These are phyloP conservation scores for Melieria crassipennis DNA, from an alignment of 2,888 invertebrate species.

Conservation along the genomic window DNA sequence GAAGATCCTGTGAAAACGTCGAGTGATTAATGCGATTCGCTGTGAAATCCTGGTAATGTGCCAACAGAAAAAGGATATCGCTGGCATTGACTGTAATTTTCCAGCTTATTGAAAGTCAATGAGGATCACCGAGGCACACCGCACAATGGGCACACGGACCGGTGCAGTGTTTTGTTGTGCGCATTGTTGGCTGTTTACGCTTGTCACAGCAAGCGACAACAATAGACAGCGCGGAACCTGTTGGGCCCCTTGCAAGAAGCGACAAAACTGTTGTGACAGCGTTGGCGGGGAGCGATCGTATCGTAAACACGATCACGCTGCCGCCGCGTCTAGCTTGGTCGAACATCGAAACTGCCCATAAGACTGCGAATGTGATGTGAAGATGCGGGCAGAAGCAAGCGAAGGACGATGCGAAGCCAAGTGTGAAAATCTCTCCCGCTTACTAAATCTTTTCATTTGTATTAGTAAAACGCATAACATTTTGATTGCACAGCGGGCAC, in stretches of 20 bases:
- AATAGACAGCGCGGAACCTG: conserved; percentile 47
- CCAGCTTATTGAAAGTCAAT: conserved; percentile 36
- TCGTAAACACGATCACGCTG: conserved; percentile 18
- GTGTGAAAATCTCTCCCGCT: neutral
- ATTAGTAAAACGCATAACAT: conserved; percentile 37
- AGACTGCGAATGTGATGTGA: no score
- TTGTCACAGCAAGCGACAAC: conserved; percentile 33
- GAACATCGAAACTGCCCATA: no score
- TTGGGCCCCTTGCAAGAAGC: neutral
- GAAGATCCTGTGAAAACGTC: conserved; percentile 24
- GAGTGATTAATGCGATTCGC: conserved; percentile 48
- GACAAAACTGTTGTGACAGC: neutral
- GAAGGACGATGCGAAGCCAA: no score
- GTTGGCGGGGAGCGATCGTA: conserved; percentile 25
- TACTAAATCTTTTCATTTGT: conserved; percentile 9
- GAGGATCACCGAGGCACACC: conserved; percentile 34
- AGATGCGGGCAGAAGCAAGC: no score
- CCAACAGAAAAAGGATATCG: conserved; percentile 12
- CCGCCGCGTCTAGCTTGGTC: neutral
- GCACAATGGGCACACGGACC: conserved; percentile 11
- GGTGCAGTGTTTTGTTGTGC: conserved; percentile 16
- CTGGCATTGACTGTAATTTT: conserved; percentile 25
- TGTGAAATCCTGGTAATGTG: conserved; percentile 43
- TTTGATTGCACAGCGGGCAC: conserved; percentile 40
- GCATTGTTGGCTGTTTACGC: conserved; percentile 14